Conservation (phyloP, 2,888 invertebrate species). For the Drosophila meridionalis region DNA sequence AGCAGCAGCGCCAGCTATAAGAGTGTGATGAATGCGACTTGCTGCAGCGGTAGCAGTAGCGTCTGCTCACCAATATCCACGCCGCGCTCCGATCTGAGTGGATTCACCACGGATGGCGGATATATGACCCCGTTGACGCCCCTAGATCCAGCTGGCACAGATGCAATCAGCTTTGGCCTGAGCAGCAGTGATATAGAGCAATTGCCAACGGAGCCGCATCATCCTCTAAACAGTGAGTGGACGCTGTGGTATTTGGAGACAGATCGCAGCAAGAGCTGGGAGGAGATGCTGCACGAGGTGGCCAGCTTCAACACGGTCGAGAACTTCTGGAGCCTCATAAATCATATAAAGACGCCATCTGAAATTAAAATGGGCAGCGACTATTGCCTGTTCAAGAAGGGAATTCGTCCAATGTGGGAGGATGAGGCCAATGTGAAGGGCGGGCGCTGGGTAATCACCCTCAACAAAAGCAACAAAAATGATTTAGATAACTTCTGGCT, state of each 20-base stretch:
- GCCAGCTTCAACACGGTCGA: conserved; percentile 97
- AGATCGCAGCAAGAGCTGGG: conserved; percentile 93
- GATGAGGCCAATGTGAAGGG: conserved; percentile 92
- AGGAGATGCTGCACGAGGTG: conserved; percentile 95
- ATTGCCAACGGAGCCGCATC: conserved; percentile 89
- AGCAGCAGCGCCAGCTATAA: conserved; percentile 34
- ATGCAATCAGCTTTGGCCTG: not conserved
- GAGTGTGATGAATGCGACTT: conserved; percentile 19
- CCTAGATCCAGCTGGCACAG: conserved; percentile 7
- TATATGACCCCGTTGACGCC: conserved; percentile 1
- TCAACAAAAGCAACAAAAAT: conserved; percentile 89
- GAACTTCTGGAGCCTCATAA: conserved; percentile 98
- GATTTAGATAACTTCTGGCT: conserved; percentile 92
- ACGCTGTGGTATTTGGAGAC: conserved; percentile 98
- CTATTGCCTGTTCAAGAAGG: conserved; percentile 91
- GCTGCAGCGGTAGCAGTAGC: conserved; percentile 22
- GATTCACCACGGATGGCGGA: conserved; percentile 14
- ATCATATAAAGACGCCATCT: conserved; percentile 92
- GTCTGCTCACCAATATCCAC: conserved; percentile 24
- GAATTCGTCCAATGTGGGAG: conserved; percentile 94
- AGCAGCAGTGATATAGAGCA: conserved; percentile 14
- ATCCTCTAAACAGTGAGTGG: conserved; percentile 97
- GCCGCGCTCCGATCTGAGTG: conserved; percentile 32
- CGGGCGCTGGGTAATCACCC: conserved; percentile 92
- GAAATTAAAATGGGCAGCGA: conserved; percentile 91